Base-by-base conservation (phyloP, 2,797 vertebrate species). In the Neosilurus mollespiculum region DNA sequence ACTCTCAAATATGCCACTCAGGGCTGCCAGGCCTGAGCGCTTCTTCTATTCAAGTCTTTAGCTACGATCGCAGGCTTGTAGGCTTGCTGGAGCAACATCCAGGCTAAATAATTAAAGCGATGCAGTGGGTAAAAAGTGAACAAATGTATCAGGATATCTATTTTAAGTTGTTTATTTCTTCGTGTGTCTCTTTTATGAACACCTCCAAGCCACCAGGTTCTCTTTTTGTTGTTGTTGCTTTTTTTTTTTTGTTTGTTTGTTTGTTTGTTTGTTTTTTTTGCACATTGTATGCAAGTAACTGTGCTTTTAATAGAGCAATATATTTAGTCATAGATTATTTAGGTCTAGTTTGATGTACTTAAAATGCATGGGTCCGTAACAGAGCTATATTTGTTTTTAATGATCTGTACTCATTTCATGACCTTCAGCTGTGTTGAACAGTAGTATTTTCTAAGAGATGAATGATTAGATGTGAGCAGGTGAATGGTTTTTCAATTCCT, bases 291-390 rank as follows among this genome's bases (percentile, higher is more conserved):
- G 81, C 87, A 88, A 79, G 84, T 88, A 84, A 88, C 81, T 87
- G 83, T 80, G 88, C 91, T 91, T 91, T 90, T 81, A 81, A 87
- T 87, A 80, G 80, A 87, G 86, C 85, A 83, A 51, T 88, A 83
- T 87, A 86, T 83, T 87, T 89, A 87, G 87, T 59, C 59, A 56
- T 88, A 82, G 80, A 51, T 89, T 26, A 30, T 71, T 73, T 87
- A 82, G 83, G 77, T 78, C 82, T 79, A 79, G 80, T 78, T 76
- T 30, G 83, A 76, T 78, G 69, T 83, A 80, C 85, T 77, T 89
- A 75, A 78, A 69, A 86, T 85, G 84, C 87, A 85, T 88, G 84
- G 82, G 87, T 88, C 73, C 80, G 62, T 26, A 67, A 79, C 86
- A 70, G 86, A 84, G 84, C 83, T 82, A 75, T 79, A 85, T 81